A percentile compares a stretch with the other conserved stretches of the same genome.
phyloP scores from a whole-genome alignment of 2,797 vertebrate genomes.

The Argentina silus region DNA sequence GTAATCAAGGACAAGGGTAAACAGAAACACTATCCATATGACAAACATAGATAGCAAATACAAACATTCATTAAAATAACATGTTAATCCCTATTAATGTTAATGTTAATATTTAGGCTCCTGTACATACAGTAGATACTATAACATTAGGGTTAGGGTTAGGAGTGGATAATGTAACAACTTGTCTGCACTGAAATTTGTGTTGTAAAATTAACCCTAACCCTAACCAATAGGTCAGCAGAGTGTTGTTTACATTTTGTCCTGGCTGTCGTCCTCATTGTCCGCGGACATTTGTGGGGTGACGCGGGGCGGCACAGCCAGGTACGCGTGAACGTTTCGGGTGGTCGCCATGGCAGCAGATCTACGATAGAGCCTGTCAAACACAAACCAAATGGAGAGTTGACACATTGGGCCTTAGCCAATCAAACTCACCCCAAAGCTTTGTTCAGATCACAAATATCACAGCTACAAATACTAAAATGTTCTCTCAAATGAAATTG shows the following conservation, averaged over 20 bases:
- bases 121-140: neutral
- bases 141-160: neutral
- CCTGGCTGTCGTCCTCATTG: constrained; percentile 60
- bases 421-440: too few species aligned
- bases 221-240: neutral
- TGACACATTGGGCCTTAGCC: neutral
- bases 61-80: neutral
- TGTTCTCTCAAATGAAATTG: neutral
- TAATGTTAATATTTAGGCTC: too few species aligned
- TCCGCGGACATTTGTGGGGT: constrained; percentile 65
- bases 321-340: constrained; percentile 61
- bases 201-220: neutral
- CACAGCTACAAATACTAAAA: neutral
- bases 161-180: neutral
- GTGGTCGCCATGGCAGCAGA: constrained; percentile 75
- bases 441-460: neutral
- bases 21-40: neutral
- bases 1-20: constrained; percentile 13
- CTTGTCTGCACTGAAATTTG: neutral
- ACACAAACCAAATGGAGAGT: constrained; percentile 4
- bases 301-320: constrained; percentile 57
- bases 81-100: too few species aligned
- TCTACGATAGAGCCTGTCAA: constrained; percentile 36
- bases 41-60: neutral
- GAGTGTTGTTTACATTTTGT: constrained; percentile 58